These are phyloP conservation scores for Drosophila atripex DNA, from an alignment of 2,888 invertebrate genomes.

Conservation along the genomic window DNA sequence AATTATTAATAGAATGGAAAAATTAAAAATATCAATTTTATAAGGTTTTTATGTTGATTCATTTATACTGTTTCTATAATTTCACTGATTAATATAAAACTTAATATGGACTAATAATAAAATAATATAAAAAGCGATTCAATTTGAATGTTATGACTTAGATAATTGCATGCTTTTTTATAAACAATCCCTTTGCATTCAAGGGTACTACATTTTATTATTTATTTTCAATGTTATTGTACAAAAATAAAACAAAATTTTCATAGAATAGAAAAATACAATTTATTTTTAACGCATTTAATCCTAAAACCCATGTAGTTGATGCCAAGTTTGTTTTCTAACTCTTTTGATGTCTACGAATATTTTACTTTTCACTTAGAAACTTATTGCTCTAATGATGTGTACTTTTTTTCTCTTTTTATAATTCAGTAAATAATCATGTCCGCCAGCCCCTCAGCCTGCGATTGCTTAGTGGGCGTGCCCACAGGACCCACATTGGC, in stretches of 20 bases:
- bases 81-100: not conserved
- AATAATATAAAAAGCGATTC: no score
- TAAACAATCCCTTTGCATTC: not conserved
- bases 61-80: not conserved
- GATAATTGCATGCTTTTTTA: not conserved
- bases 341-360: constrained; percentile 37
- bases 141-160: not conserved
- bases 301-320: no score
- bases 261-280: no score
- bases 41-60: not conserved
- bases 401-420: constrained; percentile 7
- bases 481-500: constrained; percentile 93
- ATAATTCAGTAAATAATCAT: constrained; percentile 46
- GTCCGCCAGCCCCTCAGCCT: constrained; percentile 84
- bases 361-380: constrained; percentile 3
- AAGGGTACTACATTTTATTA: not conserved
- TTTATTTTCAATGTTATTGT: not conserved
- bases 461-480: constrained; percentile 92
- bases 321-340: not conserved
- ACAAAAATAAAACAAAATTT: no score
- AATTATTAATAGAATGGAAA: not conserved
- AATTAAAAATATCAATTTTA: not conserved
- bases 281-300: no score
- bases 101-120: not conserved
- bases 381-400: not conserved